Percentiles rank a stretch among this genome's conserved stretches.
Conservation (phyloP, 2,113 vertebrate genomes). For the Aptenodytes forsteri region DNA sequence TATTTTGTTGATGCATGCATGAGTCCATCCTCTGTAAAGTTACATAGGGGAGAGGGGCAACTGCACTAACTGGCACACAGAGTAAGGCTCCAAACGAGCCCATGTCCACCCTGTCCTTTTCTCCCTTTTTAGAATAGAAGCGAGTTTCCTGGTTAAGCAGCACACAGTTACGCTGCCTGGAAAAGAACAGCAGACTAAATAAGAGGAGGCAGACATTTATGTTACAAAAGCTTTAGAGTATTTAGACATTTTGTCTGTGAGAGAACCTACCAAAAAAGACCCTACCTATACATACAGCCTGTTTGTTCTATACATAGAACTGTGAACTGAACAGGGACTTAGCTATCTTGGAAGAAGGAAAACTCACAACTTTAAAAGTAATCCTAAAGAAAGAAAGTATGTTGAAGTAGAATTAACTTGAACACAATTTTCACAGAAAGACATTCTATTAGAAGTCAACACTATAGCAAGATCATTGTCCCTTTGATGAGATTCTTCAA, state of each 20-base stretch:
- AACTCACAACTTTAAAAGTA: not conserved
- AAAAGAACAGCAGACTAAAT: not conserved
- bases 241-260: not conserved
- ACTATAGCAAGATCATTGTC: not conserved
- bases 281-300: not conserved
- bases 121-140: not conserved
- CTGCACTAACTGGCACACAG: not conserved
- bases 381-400: not conserved
- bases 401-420: not conserved
- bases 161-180: not conserved
- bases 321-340: not conserved
- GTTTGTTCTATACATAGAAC: not conserved
- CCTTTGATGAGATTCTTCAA: not conserved
- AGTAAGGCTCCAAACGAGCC: not conserved
- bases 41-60: fast-evolving
- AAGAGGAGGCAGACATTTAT: not conserved
- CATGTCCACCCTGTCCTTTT: not conserved
- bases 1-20: not conserved
- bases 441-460: not conserved
- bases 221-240: not conserved
- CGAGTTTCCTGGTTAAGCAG: not conserved
- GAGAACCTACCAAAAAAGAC: not conserved
- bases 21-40: not conserved
- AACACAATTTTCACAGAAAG: not conserved
- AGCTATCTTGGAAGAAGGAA: not conserved